Conservation (phyloP, 2,888 invertebrate species). For the Macrosoma leucophasiata region DNA sequence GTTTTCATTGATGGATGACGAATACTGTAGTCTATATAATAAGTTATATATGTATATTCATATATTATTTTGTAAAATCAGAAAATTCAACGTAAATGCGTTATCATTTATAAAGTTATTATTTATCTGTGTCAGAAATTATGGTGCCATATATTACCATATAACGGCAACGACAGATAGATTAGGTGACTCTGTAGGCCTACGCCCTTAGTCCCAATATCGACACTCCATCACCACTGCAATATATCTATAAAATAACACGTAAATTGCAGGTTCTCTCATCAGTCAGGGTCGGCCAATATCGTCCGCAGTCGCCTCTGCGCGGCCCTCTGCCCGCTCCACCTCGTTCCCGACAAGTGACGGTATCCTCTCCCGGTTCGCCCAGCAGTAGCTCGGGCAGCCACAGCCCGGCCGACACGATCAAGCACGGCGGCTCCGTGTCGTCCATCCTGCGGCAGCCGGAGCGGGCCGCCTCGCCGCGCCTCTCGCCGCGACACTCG, state of each 20-base stretch:
- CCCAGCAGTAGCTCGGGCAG: slow-evolving; percentile 91
- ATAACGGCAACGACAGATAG: too few relatives aligned
- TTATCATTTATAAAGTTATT: too few relatives aligned
- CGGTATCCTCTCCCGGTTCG: slow-evolving; percentile 84
- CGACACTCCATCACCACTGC: too few relatives aligned
- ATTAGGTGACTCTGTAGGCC: too few relatives aligned
- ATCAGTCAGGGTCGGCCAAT: slow-evolving; percentile 83
- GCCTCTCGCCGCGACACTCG: slow-evolving; percentile 60
- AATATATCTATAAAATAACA: not conserved
- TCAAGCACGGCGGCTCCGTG: slow-evolving; percentile 77
- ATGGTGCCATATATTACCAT: too few relatives aligned
- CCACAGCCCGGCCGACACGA: slow-evolving; percentile 86
- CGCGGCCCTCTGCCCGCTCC: slow-evolving; percentile 76
- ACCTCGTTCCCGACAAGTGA: slow-evolving; percentile 67
- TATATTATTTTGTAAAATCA: too few relatives aligned
- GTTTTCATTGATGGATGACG: too few relatives aligned
- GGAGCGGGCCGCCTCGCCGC: slow-evolving; percentile 50
- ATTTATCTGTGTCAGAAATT: too few relatives aligned
- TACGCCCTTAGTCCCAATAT: too few relatives aligned
- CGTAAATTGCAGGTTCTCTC: slow-evolving; percentile 75
- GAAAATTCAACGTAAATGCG: too few relatives aligned
- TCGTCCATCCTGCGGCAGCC: slow-evolving; percentile 65
- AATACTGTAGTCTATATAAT: too few relatives aligned
- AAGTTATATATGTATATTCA: too few relatives aligned
- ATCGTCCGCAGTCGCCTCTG: slow-evolving; percentile 82